A percentile compares a stretch with the other conserved stretches of the same genome.
These are phyloP conservation scores for Tringa solitaria DNA, from an alignment of 2,113 vertebrate genomes.

Conservation along the genomic window DNA sequence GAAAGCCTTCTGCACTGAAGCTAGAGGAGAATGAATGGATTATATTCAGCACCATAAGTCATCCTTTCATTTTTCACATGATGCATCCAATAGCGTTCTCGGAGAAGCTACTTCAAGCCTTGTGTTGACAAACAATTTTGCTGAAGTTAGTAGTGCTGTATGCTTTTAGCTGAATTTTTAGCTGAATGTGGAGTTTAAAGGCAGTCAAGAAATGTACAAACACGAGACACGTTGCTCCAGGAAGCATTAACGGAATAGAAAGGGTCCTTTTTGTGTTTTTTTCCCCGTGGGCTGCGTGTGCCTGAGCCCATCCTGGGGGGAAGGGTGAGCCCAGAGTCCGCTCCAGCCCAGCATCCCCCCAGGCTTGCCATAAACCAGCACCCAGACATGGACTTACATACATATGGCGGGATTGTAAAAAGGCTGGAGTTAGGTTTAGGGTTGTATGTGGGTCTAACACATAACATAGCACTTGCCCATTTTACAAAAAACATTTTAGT, in stretches of 20 bases:
- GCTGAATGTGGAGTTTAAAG: background rate
- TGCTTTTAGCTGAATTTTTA: background rate
- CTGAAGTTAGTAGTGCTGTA: background rate
- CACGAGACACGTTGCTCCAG: background rate
- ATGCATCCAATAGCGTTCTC: background rate
- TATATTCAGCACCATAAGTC: background rate
- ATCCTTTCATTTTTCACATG: background rate
- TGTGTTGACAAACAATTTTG: background rate
- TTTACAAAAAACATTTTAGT: background rate
- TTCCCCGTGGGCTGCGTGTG: background rate
- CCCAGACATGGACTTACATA: background rate
- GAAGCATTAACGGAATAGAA: background rate
- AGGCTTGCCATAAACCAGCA: background rate
- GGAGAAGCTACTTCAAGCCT: background rate
- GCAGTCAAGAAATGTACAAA: background rate
- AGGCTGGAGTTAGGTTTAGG: background rate
- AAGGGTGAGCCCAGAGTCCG: background rate
- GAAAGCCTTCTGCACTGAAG: background rate
- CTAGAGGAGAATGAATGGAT: background rate
- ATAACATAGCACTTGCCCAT: background rate
- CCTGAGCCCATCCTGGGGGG: background rate
- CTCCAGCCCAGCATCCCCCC: background rate
- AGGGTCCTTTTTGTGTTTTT: background rate
- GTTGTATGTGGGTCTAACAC: background rate
- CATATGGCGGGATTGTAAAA: background rate